phyloP scores from a whole-genome alignment of 2,113 vertebrate genomes.

The Cariama cristata region DNA sequence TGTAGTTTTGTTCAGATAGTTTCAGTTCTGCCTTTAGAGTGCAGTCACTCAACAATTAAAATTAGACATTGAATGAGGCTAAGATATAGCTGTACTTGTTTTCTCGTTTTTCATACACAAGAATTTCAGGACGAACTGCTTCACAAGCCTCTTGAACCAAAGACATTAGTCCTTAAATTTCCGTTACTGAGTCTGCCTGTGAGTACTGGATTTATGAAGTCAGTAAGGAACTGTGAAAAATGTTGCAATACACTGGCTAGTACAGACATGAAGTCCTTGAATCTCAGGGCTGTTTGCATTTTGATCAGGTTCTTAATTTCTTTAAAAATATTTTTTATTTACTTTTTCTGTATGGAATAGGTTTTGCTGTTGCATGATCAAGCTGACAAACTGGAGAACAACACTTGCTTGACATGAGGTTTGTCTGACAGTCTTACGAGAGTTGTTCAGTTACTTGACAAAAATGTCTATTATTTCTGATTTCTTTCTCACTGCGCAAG shows the following conservation, averaged over 20 bases:
- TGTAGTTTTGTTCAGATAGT: background rate
- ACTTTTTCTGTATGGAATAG: background rate
- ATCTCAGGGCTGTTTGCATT: background rate
- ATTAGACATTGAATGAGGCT: background rate
- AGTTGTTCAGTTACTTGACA: background rate
- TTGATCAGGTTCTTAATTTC: background rate
- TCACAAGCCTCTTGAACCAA: background rate
- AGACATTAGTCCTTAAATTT: background rate
- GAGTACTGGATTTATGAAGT: background rate
- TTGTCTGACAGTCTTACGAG: background rate
- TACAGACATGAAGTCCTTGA: background rate
- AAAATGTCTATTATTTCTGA: background rate
- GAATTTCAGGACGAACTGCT: background rate
- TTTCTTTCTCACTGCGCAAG: background rate
- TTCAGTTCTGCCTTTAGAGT: background rate
- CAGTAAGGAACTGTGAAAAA: background rate
- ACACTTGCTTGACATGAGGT: rapidly evolving
- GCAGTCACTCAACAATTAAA: background rate
- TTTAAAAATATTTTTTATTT: background rate
- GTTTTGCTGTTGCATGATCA: background rate
- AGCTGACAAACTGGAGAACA: background rate
- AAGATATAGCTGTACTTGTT: background rate
- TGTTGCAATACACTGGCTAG: background rate
- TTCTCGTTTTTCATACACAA: background rate
- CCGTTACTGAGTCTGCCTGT: background rate